These are phyloP conservation scores for Drosophila meridionalis DNA, from an alignment of 2,888 invertebrate species.

Conservation along the genomic window DNA sequence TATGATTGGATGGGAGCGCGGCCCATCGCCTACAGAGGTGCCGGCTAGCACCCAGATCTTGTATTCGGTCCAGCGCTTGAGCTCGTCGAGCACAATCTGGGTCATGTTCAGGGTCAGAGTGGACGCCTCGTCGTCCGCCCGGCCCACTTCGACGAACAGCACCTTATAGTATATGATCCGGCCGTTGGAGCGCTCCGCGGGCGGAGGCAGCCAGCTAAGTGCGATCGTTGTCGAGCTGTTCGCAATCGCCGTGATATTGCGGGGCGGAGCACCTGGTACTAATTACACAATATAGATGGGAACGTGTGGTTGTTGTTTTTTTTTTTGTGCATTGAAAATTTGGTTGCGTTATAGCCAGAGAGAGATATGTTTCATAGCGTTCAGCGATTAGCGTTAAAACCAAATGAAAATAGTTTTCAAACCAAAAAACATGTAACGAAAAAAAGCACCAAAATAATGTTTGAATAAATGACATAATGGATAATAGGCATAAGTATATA, in stretches of 20 bases:
- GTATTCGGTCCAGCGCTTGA: constrained; percentile 98
- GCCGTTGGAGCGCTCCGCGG: constrained; percentile 95
- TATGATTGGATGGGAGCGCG: constrained; percentile 95
- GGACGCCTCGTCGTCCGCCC: constrained; percentile 93
- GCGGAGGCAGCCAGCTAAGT: constrained; percentile 97
- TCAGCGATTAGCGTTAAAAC: constrained; percentile 72
- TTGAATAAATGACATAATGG: constrained; percentile 57
- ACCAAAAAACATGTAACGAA: constrained; percentile 80
- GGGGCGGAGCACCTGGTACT: constrained; percentile 99
- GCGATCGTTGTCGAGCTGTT: constrained; percentile 95
- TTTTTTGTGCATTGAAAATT: constrained; percentile 47
- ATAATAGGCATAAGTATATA: constrained; percentile 49
- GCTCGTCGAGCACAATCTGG: constrained; percentile 93
- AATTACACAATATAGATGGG: constrained; percentile 84
- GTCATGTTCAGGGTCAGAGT: constrained; percentile 92
- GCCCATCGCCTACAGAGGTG: constrained; percentile 98
- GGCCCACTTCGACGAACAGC: constrained; percentile 93
- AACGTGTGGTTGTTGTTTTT: constrained; percentile 67
- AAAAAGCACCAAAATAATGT: constrained; percentile 63
- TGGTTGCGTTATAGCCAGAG: constrained; percentile 57
- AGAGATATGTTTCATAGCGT: constrained; percentile 61
- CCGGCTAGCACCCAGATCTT: constrained; percentile 98
- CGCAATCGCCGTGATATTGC: constrained; percentile 95
- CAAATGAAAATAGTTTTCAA: constrained; percentile 58
- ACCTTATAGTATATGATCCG: constrained; percentile 97